Evolutionary conservation across 1,140 invertebrate genomes (phyloP), one percentile per base, ranked within the genome.

Genomic region (Pseudomyrmex pallidus): DNA sequence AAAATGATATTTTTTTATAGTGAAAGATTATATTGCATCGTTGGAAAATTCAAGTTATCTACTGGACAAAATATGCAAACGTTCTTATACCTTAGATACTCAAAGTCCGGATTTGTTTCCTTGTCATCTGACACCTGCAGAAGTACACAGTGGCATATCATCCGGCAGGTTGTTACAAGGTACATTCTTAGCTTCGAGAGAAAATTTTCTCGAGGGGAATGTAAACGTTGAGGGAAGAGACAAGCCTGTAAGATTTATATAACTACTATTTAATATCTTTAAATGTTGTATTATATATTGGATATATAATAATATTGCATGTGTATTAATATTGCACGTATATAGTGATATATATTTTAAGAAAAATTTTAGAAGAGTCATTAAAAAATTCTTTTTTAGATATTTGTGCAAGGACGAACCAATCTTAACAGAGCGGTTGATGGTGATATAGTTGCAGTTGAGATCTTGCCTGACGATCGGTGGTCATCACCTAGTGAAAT

Each of bases 191-290:
- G 97, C 97, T 4, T 98, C 97, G 2, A 95, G 97, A 83, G 98
- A 99, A 90, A 99, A 99, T 94, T 99, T 98, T 92, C 94, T 99
- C 1, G 99, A 99, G 95, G 99, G 98, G n/a, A 97, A 95, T 89
- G 98, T 99, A 10, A 97, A 96, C 92, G 96, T 98, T 0, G 97
- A 97, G 90, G 95, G 95, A 17, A 96, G 95, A 90, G 96, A 97
- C 62, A 97, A 97, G 93, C 95, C 95, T 83, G 97, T 98, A 95
- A 95, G 95, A 57, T 15, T 35, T 62, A 61, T 82, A 13, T 59
- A 70, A 62, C 76, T 85, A 66, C 76, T 67, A 44, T 12, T 66
- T 78, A 66, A 25, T 22, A 22, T 59, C 12, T 66, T 76, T 64
- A 35, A 77, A 84, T 52, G 2, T 54, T 56, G 3, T 1, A 62